Percentiles rank a stretch among this genome's conserved stretches.
These are phyloP conservation scores for Squalus acanthias DNA, from an alignment of 2,797 vertebrate species.

Conservation along the genomic window DNA sequence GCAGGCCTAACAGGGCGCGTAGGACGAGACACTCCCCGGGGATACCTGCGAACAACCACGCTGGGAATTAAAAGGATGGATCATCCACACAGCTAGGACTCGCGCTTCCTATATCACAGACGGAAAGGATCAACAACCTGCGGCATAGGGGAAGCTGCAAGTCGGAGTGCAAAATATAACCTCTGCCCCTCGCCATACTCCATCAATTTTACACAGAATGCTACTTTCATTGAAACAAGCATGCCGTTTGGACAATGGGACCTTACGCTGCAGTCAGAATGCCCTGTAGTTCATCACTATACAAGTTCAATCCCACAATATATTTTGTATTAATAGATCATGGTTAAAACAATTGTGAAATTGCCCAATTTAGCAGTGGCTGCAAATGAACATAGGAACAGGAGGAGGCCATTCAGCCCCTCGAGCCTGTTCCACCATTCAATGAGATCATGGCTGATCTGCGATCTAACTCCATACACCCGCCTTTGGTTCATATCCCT, in stretches of 20 bases:
- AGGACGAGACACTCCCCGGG: constrained; percentile 59
- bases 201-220: neutral
- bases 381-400: neutral
- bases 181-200: neutral
- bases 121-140: neutral
- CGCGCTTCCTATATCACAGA: neutral
- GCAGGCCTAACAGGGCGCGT: constrained; percentile 64
- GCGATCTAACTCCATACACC: no score
- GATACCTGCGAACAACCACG: constrained; percentile 55
- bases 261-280: neutral
- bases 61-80: neutral
- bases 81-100: no score
- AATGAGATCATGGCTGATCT: no score
- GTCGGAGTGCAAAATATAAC: neutral
- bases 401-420: no score
- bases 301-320: neutral
- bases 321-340: neutral
- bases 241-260: neutral
- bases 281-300: neutral
- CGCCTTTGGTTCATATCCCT: no score
- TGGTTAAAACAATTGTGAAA: neutral
- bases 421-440: no score
- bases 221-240: neutral
- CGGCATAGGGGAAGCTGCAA: neutral
- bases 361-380: neutral